Evolutionary conservation across 2,888 invertebrate genomes (phyloP).

Genomic region (Raillietiella orientalis): DNA sequence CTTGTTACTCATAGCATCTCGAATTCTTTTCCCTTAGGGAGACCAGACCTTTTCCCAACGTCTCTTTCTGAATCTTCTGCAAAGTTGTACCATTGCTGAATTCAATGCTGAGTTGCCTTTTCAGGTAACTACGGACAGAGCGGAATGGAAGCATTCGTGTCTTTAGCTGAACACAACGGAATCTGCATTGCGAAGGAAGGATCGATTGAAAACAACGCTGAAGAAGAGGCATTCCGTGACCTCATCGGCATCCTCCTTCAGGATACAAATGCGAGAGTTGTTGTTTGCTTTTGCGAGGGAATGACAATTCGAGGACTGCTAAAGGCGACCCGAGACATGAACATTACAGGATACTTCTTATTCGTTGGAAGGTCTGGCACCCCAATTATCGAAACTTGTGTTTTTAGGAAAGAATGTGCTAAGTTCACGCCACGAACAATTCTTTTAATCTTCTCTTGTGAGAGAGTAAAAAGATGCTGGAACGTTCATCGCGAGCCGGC

Average conservation of each 20-base stretch:
- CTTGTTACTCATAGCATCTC: too few species aligned
- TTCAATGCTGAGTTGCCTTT: too few species aligned
- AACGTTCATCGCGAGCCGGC: too few species aligned
- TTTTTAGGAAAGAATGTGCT: neutral
- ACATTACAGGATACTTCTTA: constrained; percentile 22
- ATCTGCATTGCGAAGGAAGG: constrained; percentile 37
- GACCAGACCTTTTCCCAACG: too few species aligned
- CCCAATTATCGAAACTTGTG: too few species aligned
- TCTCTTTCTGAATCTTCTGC: neutral
- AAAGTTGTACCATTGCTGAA: too few species aligned
- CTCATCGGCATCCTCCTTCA: constrained; percentile 19
- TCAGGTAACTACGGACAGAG: constrained; percentile 41
- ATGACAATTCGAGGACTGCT: constrained; percentile 28
- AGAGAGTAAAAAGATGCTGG: too few species aligned
- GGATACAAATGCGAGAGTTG: constrained; percentile 22
- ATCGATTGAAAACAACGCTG: constrained; percentile 23
- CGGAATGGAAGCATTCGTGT: constrained; percentile 36
- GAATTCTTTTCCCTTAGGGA: too few species aligned
- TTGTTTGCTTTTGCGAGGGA: constrained; percentile 49
- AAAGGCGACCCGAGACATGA: constrained; percentile 21
- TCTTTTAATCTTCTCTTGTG: too few species aligned
- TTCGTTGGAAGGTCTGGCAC: constrained; percentile 30
- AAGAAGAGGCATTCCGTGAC: constrained; percentile 20
- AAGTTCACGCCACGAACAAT: too few species aligned
- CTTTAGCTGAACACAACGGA: constrained; percentile 25